These are phyloP conservation scores for Alosa alosa DNA, from an alignment of 2,113 vertebrate species.

Conservation along the genomic window DNA sequence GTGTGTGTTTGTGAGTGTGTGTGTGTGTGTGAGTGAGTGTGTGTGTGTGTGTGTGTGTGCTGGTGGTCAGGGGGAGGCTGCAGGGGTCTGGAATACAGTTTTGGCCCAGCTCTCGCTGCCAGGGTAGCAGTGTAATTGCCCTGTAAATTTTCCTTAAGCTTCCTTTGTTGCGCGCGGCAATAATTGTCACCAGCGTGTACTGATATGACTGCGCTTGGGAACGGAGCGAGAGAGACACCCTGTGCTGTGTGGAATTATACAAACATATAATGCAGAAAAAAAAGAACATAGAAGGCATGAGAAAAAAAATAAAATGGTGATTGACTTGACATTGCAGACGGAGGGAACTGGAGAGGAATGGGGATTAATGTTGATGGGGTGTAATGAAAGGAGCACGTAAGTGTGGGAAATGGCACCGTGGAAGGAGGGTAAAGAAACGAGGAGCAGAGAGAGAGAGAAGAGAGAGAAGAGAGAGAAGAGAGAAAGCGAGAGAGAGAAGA, in stretches of 20 bases:
- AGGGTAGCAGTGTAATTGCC: conserved; percentile 59
- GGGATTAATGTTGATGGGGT: neutral
- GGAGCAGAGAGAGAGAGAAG: conserved; percentile 28
- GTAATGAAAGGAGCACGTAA: neutral
- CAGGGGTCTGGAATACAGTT: conserved; percentile 1
- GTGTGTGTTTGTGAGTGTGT: too few relatives aligned
- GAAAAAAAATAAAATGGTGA: conserved; percentile 12
- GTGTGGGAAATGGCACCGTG: conserved; percentile 21
- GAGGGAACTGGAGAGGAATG: neutral
- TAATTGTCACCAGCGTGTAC: conserved; percentile 51
- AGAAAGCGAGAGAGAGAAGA: conserved; percentile 39
- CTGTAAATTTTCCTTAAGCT: conserved; percentile 69
- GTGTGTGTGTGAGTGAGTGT: neutral
- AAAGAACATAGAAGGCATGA: conserved; percentile 37
- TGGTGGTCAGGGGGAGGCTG: conserved; percentile 39
- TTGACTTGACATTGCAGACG: neutral
- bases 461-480: conserved; percentile 16
- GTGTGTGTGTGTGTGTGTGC: neutral
- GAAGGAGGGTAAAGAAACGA: conserved; percentile 35
- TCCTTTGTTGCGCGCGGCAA: conserved; percentile 48
- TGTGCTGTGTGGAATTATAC: neutral
- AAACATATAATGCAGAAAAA: neutral
- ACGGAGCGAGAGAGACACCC: neutral
- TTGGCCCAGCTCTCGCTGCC: conserved; percentile 57
- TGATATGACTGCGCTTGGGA: neutral